Evolutionary conservation across 2,113 vertebrate genomes (phyloP).

Genomic region (Tricholaema leucomelas): DNA sequence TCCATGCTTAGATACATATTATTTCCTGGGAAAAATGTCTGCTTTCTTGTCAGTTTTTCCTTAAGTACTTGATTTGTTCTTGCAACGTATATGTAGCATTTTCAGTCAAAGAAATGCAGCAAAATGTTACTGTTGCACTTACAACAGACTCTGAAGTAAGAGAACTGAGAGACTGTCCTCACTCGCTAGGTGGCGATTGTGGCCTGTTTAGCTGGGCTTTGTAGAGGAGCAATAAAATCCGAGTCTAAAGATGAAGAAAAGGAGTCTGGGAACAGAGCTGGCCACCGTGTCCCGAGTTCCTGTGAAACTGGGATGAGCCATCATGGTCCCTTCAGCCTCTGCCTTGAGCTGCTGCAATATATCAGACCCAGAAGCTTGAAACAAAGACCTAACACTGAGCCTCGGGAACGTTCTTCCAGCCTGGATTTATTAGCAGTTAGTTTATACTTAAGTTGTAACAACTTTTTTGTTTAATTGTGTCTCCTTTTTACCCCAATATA

Average conservation of each 20-base stretch:
- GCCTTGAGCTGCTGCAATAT: background rate
- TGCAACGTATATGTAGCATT: background rate
- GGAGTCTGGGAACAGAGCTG: background rate
- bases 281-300: fast-evolving
- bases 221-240: background rate
- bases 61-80: background rate
- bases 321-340: background rate
- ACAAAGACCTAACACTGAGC: background rate
- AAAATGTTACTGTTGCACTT: background rate
- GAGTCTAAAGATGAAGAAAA: background rate
- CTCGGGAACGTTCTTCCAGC: background rate
- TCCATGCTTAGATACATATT: background rate
- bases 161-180: background rate
- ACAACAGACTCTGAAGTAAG: background rate
- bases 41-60: background rate
- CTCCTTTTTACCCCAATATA: background rate
- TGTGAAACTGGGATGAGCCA: fast-evolving
- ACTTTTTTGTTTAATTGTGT: background rate
- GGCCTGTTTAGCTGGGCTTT: background rate
- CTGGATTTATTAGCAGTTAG: background rate
- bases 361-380: background rate
- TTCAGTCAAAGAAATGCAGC: background rate
- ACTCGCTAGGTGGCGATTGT: conserved; percentile 65
- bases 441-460: background rate
- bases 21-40: background rate